Conservation (phyloP, 2,888 invertebrate genomes). For the Oegoconia quadripuncta region DNA sequence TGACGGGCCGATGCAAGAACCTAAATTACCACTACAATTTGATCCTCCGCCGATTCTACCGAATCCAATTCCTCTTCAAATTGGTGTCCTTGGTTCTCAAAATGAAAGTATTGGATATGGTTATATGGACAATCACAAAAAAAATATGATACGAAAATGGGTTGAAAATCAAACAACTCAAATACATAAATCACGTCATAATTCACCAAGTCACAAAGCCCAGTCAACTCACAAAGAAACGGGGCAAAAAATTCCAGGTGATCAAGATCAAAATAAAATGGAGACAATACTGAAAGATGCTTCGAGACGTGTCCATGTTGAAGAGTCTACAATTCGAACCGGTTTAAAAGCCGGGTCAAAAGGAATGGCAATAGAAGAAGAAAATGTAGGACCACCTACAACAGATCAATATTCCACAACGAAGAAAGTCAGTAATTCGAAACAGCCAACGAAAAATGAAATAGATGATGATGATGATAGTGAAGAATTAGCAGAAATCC, state of each 20-base stretch:
- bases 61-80: conserved; percentile 58
- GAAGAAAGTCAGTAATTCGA: conserved; percentile 45
- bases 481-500: conserved; percentile 87
- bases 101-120: conserved; percentile 84
- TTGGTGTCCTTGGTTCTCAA: conserved; percentile 63
- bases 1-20: conserved; percentile 92
- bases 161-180: conserved; percentile 94
- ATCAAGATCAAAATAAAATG: conserved; percentile 54
- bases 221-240: conserved; percentile 43
- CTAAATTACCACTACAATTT: conserved; percentile 67
- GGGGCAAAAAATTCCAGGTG: conserved; percentile 44
- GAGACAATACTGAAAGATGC: conserved; percentile 75
- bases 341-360: conserved; percentile 78
- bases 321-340: conserved; percentile 80
- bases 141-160: conserved; percentile 96
- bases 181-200: conserved; percentile 83
- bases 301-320: conserved; percentile 75
- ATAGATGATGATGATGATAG: conserved; percentile 87
- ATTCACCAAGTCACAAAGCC: conserved; percentile 68
- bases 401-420: conserved; percentile 43
- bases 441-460: conserved; percentile 63
- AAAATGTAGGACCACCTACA: conserved; percentile 59
- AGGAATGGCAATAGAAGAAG: conserved; percentile 71
- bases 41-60: conserved; percentile 81
- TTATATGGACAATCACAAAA: conserved; percentile 95